Conservation (phyloP, 2,888 invertebrate genomes). For the Oxytorus armatus region DNA sequence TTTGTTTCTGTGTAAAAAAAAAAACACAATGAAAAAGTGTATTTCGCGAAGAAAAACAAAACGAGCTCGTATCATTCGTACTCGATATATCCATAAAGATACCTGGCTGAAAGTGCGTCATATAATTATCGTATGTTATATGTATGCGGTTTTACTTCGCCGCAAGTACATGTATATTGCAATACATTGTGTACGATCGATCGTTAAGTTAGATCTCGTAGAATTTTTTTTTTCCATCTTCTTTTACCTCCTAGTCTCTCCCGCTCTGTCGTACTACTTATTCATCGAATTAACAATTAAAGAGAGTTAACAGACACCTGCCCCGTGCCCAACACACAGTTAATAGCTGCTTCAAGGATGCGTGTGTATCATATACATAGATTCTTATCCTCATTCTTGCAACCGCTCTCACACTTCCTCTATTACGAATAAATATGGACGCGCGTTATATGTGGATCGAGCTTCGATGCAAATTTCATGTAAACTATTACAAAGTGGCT, state of each 20-base stretch:
- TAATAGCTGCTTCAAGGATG: no score
- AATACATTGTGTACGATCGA: no score
- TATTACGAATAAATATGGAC: slow-evolving; percentile 22
- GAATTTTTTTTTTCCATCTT: slow-evolving; percentile 30
- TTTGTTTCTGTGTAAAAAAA: not conserved
- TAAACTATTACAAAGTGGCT: not conserved
- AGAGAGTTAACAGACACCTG: slow-evolving; percentile 41
- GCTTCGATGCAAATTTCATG: slow-evolving; percentile 27
- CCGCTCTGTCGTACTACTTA: not conserved
- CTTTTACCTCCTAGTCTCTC: no score
- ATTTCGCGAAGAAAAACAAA: not conserved
- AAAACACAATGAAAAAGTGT: not conserved
- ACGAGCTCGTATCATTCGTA: slow-evolving; percentile 20
- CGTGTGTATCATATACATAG: no score
- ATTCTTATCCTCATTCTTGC: no score
- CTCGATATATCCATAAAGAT: not conserved
- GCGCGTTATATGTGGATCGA: slow-evolving; percentile 53
- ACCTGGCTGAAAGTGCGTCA: not conserved
- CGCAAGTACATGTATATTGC: no score
- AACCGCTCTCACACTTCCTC: no score
- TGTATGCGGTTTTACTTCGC: no score
- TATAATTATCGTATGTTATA: slow-evolving; percentile 35
- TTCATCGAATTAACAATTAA: slow-evolving; percentile 20
- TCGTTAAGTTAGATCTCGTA: not conserved
- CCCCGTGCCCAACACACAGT: no score